These are phyloP conservation scores for Ecliptopera silaceata DNA, from an alignment of 2,888 invertebrate genomes.

Conservation along the genomic window DNA sequence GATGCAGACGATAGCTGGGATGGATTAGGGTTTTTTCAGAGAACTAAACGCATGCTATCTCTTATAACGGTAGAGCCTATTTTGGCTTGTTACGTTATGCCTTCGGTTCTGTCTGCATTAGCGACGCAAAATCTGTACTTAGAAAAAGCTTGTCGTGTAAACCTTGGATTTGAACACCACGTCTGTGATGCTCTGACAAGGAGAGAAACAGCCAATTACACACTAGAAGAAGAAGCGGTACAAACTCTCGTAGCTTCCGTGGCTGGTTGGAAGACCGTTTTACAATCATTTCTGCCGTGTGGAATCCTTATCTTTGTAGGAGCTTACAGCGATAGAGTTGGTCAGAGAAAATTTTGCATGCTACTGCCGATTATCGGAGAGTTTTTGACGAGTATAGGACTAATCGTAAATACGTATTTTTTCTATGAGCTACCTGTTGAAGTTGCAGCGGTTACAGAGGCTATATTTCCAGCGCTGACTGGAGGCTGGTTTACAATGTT, in stretches of 20 bases:
- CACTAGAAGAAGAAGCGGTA: slow-evolving; percentile 85
- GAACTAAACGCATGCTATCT: slow-evolving; percentile 80
- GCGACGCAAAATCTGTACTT: slow-evolving; percentile 93
- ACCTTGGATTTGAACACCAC: slow-evolving; percentile 87
- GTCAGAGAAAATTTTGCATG: slow-evolving; percentile 91
- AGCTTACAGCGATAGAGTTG: slow-evolving; percentile 88
- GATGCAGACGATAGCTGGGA: slow-evolving; percentile 65
- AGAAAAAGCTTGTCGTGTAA: slow-evolving; percentile 94
- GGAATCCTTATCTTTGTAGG: slow-evolving; percentile 91
- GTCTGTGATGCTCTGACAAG: slow-evolving; percentile 90
- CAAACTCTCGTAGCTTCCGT: slow-evolving; percentile 90
- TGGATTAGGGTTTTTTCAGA: slow-evolving; percentile 80
- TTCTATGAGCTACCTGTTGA: slow-evolving; percentile 92
- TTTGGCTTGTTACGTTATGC: slow-evolving; percentile 88
- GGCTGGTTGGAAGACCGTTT: slow-evolving; percentile 93
- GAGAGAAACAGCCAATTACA: slow-evolving; percentile 86
- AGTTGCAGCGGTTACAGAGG: slow-evolving; percentile 90
- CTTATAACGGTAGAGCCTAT: slow-evolving; percentile 90
- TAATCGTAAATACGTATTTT: slow-evolving; percentile 90
- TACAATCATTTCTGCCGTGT: slow-evolving; percentile 92
- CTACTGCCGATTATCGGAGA: slow-evolving; percentile 91
- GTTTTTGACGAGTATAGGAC: slow-evolving; percentile 89
- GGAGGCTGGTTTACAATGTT: slow-evolving; percentile 96
- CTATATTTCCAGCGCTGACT: slow-evolving; percentile 91
- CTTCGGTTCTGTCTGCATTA: slow-evolving; percentile 86